Conservation (phyloP, 2,797 vertebrate genomes). For the Amphiprion clarkii region DNA sequence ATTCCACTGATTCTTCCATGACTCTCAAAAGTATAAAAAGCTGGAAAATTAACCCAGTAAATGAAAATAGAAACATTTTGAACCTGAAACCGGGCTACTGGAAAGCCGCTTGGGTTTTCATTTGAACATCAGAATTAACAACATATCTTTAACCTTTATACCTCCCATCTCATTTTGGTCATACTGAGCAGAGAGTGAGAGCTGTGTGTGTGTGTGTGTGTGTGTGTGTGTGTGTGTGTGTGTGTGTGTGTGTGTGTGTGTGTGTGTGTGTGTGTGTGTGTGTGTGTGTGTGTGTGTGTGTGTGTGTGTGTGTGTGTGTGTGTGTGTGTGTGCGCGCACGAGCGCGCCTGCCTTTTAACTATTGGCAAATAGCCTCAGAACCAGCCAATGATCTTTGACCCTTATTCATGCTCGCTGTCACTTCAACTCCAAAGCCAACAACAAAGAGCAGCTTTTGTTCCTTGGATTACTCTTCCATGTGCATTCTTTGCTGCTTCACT, state of each 20-base stretch:
- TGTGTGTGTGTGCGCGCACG: background rate
- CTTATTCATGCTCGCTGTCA: constrained; percentile 74
- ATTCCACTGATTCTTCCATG: background rate
- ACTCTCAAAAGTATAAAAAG: no score
- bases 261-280: constrained; percentile 5
- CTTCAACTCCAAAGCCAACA: constrained; percentile 66
- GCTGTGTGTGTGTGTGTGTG: constrained; percentile 10
- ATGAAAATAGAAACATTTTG: no score
- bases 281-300: constrained; percentile 10
- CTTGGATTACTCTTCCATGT: constrained; percentile 42
- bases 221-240: constrained; percentile 9
- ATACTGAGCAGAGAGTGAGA: constrained; percentile 2
- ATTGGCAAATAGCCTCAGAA: constrained; percentile 57
- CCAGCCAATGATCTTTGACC: constrained; percentile 71
- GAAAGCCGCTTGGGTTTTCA: no score
- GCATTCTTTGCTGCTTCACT: constrained; percentile 65
- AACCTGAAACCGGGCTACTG: no score
- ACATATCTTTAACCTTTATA: background rate
- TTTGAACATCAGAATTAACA: no score
- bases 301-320: constrained; percentile 11
- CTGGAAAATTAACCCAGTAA: no score
- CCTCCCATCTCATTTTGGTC: constrained; percentile 1
- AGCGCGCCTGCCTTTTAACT: constrained; percentile 13
- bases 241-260: background rate
- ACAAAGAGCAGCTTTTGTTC: constrained; percentile 80